These are phyloP conservation scores for Meteorus colon DNA, from an alignment of 2,888 invertebrate species.

Conservation along the genomic window DNA sequence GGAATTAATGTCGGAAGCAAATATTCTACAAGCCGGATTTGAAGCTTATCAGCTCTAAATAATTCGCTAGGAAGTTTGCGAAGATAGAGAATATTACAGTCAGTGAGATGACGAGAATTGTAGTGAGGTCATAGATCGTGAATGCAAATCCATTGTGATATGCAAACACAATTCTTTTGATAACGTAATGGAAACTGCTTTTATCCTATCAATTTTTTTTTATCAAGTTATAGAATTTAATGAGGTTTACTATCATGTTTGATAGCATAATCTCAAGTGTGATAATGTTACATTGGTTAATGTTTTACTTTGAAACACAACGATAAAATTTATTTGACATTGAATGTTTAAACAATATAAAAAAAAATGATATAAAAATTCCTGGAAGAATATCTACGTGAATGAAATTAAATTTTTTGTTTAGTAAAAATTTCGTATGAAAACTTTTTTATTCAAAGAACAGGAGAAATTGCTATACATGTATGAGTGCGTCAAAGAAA, in stretches of 20 bases:
- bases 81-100: background rate
- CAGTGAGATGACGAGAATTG: background rate
- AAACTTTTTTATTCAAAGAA: background rate
- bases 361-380: background rate
- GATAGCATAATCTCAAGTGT: background rate
- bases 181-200: background rate
- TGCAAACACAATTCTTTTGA: background rate
- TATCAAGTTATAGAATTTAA: background rate
- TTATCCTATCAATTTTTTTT: background rate
- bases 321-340: background rate
- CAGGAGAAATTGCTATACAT: conserved; percentile 5
- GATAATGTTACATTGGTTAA: background rate
- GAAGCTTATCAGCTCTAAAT: background rate
- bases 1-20: conserved; percentile 7
- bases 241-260: background rate
- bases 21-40: conserved; percentile 5
- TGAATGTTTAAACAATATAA: background rate
- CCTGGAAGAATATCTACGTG: background rate
- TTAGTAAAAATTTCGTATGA: background rate
- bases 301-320: background rate
- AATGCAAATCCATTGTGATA: background rate
- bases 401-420: background rate
- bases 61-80: background rate
- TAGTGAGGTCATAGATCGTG: background rate
- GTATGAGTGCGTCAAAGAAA: conserved; percentile 2